Base-by-base conservation (phyloP, 2,797 vertebrate genomes). In the Halcyon leucocephala region DNA sequence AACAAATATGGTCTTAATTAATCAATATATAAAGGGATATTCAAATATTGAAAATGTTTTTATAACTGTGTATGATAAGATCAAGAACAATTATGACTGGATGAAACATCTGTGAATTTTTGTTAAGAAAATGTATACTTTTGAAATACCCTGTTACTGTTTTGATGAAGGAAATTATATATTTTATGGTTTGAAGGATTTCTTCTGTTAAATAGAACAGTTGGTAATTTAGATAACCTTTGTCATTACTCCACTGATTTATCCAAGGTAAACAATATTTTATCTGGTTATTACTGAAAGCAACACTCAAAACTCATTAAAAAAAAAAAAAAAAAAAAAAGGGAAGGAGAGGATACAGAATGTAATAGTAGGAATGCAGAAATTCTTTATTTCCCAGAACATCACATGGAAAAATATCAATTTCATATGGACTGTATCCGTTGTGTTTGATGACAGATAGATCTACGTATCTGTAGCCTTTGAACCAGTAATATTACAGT, bases 341-440 rank as follows among this genome's bases (percentile, higher is more conserved):
- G 35, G 37, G 15, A 35, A 24, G 19, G 17, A 55, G 7, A 67
- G 5, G 26, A 54, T 62, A 35, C 4, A 42, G 33, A 62, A 42
- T 52, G 21, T 55, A 66, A 33, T 18, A n/a, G 6, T 20, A 60
- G 29, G 20, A 80, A 66, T 39, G 9, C 18, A 61, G 55, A 74
- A 83, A 46, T 55, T 33, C 6, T 66, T 62, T 24, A 26, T 80
- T 87, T 76, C 18, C n/a, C n/a, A 65, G n/a, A 77, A 37, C 18
- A 18, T 44, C 12, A 39, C 33, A 21, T 14, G 21, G 14, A 46
- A 26, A 31, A 80, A 29, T 44, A 72, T 4, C 41, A 7, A n/a
- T 72, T 82, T 48, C n/a, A 51, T 3, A 5, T 41, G 28, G 20
- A 44, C 7, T 0, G 0, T 46, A n/a, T 61, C 33, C 41, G 52